Conservation (phyloP, 1,140 invertebrate genomes). For the Bombus confusus region DNA sequence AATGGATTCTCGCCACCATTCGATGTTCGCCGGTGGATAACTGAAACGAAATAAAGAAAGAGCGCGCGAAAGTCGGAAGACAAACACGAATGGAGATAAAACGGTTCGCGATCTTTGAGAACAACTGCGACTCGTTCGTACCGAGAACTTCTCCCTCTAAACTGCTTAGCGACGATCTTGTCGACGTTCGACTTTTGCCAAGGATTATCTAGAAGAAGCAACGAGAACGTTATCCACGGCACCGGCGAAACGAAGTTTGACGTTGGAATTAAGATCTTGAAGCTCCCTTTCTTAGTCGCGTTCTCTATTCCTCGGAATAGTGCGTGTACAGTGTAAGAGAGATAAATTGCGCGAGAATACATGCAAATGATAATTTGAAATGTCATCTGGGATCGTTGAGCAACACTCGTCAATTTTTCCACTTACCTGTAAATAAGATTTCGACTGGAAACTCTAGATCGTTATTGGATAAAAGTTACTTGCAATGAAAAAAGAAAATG, state of each 20-base stretch:
- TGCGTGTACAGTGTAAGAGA: no score
- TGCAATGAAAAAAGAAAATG: no score
- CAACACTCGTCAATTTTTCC: no score
- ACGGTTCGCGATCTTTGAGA: not conserved
- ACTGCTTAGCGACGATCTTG: conserved; percentile 7
- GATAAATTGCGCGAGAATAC: no score
- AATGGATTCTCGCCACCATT: not conserved
- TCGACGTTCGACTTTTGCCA: not conserved
- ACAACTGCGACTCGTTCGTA: not conserved
- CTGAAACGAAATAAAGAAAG: not conserved
- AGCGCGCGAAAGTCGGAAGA: not conserved
- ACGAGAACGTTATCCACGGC: not conserved
- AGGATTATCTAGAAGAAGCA: not conserved
- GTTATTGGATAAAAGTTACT: no score
- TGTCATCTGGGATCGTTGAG: no score
- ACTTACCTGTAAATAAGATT: no score
- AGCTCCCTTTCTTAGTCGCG: not conserved
- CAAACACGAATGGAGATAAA: conserved; percentile 9
- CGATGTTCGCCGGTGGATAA: not conserved
- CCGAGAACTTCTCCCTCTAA: not conserved
- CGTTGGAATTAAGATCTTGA: not conserved
- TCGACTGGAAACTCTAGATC: no score
- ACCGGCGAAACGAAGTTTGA: not conserved
- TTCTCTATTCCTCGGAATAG: no score
- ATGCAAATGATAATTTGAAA: no score